Conservation (phyloP, 1,140 invertebrate species). For the Pachypeltis micranthus region DNA sequence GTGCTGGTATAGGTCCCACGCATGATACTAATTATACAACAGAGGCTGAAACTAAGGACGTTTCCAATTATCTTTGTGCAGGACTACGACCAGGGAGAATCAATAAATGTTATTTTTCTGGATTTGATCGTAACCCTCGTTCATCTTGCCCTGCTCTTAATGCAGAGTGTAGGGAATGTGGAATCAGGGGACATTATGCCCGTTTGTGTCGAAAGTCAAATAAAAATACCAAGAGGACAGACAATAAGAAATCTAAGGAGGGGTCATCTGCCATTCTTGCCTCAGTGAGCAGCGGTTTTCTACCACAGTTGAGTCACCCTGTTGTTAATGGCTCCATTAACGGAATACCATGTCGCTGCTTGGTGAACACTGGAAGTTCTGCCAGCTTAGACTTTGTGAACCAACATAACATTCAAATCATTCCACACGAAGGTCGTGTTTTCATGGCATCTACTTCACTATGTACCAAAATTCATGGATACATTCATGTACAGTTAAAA, state of each 20-base stretch:
- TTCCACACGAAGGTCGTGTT: not conserved
- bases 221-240: not conserved
- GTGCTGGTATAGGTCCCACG: not conserved
- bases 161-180: not conserved
- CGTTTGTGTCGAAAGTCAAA: not conserved
- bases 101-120: not conserved
- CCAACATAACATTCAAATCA: not conserved
- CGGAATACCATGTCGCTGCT: not conserved
- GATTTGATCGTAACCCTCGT: not conserved
- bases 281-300: not conserved
- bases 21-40: not conserved
- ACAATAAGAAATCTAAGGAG: not conserved
- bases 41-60: not conserved
- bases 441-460: not conserved
- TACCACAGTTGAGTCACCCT: not conserved
- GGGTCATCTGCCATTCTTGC: not conserved
- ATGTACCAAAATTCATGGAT: not conserved
- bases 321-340: not conserved
- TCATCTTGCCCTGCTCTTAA: not conserved
- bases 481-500: not conserved
- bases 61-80: not conserved
- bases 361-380: not conserved
- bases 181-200: not conserved
- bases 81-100: not conserved
- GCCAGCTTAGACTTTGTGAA: not conserved